Percentiles rank a stretch among this genome's conserved stretches.
These are phyloP conservation scores for Melanotus villosus DNA, from an alignment of 2,888 invertebrate species.

Conservation along the genomic window DNA sequence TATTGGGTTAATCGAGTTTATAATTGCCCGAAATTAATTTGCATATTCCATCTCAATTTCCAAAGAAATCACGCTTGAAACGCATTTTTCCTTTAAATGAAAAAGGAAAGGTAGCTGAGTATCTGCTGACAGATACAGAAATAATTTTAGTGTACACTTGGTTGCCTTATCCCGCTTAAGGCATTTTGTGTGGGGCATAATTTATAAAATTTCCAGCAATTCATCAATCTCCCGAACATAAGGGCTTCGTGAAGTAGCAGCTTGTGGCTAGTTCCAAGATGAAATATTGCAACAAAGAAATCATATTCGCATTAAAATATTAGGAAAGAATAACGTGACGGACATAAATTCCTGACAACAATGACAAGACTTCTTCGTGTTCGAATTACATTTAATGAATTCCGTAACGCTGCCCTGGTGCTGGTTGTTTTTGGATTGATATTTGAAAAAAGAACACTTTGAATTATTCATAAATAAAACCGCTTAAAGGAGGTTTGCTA, in stretches of 20 bases:
- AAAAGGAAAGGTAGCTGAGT: background rate
- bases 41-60: too few species aligned
- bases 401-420: background rate
- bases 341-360: constrained; percentile 7
- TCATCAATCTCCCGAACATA: constrained; percentile 25
- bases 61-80: too few species aligned
- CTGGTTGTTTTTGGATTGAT: too few species aligned
- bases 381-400: constrained; percentile 11
- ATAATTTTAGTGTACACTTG: constrained; percentile 1
- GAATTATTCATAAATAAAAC: too few species aligned
- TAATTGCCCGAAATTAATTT: too few species aligned
- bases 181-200: constrained; percentile 17
- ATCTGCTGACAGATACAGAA: background rate
- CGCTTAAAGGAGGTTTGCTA: too few species aligned
- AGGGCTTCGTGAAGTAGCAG: constrained; percentile 29
- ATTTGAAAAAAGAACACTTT: too few species aligned
- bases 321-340: constrained; percentile 14
- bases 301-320: constrained; percentile 21
- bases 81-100: too few species aligned
- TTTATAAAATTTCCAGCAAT: constrained; percentile 30
- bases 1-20: too few species aligned
- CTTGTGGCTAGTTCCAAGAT: constrained; percentile 24
- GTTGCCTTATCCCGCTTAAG: background rate
- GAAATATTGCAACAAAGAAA: constrained; percentile 26
- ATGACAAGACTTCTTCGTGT: background rate